Evolutionary conservation across 2,797 vertebrate genomes (phyloP), one percentile per base, ranked within the genome.

Genomic region (Pseudomugil gertrudae): DNA sequence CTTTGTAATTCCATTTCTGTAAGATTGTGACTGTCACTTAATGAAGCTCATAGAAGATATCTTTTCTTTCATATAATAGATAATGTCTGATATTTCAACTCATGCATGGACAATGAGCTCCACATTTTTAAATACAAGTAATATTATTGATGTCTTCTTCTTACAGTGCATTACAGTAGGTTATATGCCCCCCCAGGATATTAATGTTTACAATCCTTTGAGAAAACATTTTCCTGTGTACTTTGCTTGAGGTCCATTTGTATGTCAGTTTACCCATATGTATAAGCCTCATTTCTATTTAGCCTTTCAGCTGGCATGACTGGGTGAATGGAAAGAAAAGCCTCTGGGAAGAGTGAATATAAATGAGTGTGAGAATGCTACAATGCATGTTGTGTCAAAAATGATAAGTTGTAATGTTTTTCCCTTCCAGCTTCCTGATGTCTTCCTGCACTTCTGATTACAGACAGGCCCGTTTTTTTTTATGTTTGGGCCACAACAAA

Each of bases 281-380:
- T 71, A 85, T 82, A 76, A 85, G 64, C 51, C 51, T 72, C 21
- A 62, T 82, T 85, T 84, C 75, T 72, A 74, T 86, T 86, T 73
- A 72, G 79, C 70, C 78, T 83, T 72, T 83, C 73, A 80, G 84
- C 74, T 75, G 68, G 52, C 69, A 75, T 63, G 78, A 75, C 77
- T 71, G 68, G 76, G 48, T 88, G 76, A 87, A 85, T 84, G 69
- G 48, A 78, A 78, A 80, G 64, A 85, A 84, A 85, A 82, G 66
- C 73, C 69, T 72, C 56, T 65, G 71, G 78, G 69, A 84, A 80
- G 64, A 78, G 56, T 45, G 80, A 86, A 88, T 87, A 84, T 72
- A 84, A 80, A 87, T 89, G 78, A 86, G 78, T 80, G 58, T 62
- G 75, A 80, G 74, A 80, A 78, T 56, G 64, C 71, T 79, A 75